These are phyloP conservation scores for Sapayoa aenigma DNA, from an alignment of 2,113 vertebrate genomes.

Conservation along the genomic window DNA sequence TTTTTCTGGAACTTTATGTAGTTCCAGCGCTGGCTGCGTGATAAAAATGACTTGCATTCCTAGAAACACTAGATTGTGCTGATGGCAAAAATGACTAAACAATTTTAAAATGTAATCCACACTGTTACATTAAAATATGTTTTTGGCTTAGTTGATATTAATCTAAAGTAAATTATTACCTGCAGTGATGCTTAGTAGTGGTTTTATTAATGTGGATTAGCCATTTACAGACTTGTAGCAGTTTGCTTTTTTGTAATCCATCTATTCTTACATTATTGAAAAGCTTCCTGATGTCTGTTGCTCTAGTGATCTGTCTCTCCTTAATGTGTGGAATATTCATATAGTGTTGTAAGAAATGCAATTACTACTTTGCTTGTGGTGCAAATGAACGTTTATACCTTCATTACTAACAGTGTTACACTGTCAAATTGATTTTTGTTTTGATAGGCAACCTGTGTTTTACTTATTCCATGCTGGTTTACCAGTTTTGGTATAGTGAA, in stretches of 20 bases:
- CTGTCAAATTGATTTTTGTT: neutral
- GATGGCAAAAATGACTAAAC: neutral
- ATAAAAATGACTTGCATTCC: conserved; percentile 47
- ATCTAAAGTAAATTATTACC: neutral
- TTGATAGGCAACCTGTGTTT: neutral
- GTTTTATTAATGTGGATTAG: neutral
- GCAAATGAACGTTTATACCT: neutral
- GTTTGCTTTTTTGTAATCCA: neutral
- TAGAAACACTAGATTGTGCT: conserved; percentile 2
- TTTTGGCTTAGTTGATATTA: neutral
- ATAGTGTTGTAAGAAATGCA: neutral
- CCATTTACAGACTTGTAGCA: neutral
- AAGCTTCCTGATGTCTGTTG: neutral
- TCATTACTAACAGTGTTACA: neutral
- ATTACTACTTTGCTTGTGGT: neutral
- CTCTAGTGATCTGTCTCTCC: neutral
- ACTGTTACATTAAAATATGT: neutral
- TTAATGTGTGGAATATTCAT: neutral
- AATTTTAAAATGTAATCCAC: neutral
- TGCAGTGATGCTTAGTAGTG: neutral
- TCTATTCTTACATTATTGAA: neutral
- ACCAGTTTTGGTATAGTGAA: neutral
- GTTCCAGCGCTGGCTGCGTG: conserved; percentile 14
- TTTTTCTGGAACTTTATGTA: neutral
- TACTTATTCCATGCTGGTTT: neutral